Percentiles rank a stretch among this genome's conserved stretches.
Evolutionary conservation across 2,113 vertebrate genomes (phyloP).

Genomic region (Stigmatopora nigra): DNA sequence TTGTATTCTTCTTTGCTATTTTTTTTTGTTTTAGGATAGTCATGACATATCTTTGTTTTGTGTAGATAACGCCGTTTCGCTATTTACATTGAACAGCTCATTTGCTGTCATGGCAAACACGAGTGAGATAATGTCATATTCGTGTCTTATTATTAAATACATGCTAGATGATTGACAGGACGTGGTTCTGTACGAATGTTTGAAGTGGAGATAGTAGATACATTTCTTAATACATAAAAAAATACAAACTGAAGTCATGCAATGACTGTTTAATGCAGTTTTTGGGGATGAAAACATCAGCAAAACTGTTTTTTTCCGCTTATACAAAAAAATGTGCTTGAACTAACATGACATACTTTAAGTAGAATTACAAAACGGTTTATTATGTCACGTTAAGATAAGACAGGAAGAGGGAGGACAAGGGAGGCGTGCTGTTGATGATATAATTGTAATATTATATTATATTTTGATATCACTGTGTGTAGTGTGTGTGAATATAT

Average conservation of each 20-base stretch:
- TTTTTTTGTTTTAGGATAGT: not conserved
- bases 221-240: not conserved
- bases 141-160: not conserved
- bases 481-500: too few species aligned
- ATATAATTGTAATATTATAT: too few species aligned
- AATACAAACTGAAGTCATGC: not conserved
- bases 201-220: not conserved
- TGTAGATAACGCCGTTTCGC: not conserved
- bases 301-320: too few species aligned
- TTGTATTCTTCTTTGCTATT: not conserved
- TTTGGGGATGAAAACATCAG: not conserved
- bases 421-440: too few species aligned
- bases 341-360: too few species aligned
- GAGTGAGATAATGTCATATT: not conserved
- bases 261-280: not conserved
- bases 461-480: too few species aligned
- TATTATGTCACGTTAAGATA: too few species aligned
- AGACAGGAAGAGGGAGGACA: too few species aligned
- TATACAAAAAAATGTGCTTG: too few species aligned
- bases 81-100: not conserved
- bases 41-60: too few species aligned
- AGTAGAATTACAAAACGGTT: too few species aligned
- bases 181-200: not conserved
- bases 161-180: not conserved
- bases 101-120: not conserved